Evolutionary conservation across 2,888 invertebrate genomes (phyloP), one percentile per base, ranked within the genome.

Genomic region (Automeris io): DNA sequence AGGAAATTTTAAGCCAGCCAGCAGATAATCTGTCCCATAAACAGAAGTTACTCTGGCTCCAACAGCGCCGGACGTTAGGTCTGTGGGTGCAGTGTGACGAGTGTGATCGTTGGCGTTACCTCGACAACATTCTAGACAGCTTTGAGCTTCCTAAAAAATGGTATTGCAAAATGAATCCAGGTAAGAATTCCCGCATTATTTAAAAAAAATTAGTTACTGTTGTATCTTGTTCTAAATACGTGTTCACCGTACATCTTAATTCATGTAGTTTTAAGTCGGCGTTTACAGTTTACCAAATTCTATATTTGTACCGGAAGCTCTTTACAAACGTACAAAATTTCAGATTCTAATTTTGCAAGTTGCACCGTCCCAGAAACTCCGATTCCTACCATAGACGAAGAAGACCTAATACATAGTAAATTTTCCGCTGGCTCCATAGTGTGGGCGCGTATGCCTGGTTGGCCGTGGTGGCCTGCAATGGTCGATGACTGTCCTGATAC

Each of bases 391-490:
- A 66, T 66, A 2, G 81, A 88, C 0, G 86, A 89, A 45, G 80
- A 83, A 29, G 88, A 88, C 40, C 60, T 90, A 19, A 89, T 92
- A 18, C 81, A 89, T 46, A 89, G 88, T 50, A 66, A 76, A 41
- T 92, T 88, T 53, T 87, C 89, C 2, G 89, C 90, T 3, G 92
- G 92, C 0, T 91, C 91, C 11, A 49, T 93, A 24, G 92, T 92
- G 0, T 90, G 91, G 90, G 92, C 90, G 0, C 87, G 79, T 23
- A 47, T 90, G 45, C 49, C 70, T 0, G 90, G 90, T 16, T 91
- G 82, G 75, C 91, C 92, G 1, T 91, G 91, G 91, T 92, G 92
- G 92, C 92, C 92, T 2, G 92, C 89, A 1, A 90, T 93, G 85
- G 88, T 93, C 0, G 91, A 92, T 45, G 90, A 91, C 57, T 90